Base-by-base conservation (phyloP, 2,113 vertebrate genomes). In the Sinocyclocheilus maitianheensis region DNA sequence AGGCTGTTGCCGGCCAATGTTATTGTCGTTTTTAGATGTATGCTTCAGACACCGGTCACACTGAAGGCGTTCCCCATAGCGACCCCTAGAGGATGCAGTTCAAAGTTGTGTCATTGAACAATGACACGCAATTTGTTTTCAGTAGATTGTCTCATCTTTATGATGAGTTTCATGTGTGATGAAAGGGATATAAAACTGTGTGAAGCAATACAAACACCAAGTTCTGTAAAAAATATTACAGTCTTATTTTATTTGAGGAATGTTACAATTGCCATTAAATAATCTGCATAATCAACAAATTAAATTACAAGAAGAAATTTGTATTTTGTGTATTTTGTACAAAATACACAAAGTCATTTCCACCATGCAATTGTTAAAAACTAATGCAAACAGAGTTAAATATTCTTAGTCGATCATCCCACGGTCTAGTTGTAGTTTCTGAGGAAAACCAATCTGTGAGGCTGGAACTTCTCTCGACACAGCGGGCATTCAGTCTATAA, bases 391-490 rank as follows among this genome's bases (percentile, higher is more conserved):
- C 11, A 48, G 48, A 51, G 48, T 51, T 13, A 1, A 51, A 3
- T 51, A 16, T 1, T 16, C 13, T 30, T 11, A 20, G 14, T 76
- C 48, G 10, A 22, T 86, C 48, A 67, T 11, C 30, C 55, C 22
- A 18, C 14, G 2, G 62, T 79, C 89, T 93, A 97, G 77, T 90
- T 93, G 87, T 96, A 97, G 94, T 97, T 96, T 77, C 96, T 95
- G 62, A 99, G 92, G 90, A 97, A 99, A 84, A 99, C 95, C 6
- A 99, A 94, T 83, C 96, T 95, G 92, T 97, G 97, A 55, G 97
- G 96, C 60, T 92, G 95, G 83, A 98, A 97, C 90, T 96, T 98
- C 91, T 99, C 98, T 90, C 98, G 94, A 91, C 98, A 99, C 80
- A 99, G 90, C 0, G 98, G 98, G 77, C 98, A 99, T 89, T 98